Evolutionary conservation across 2,888 invertebrate species (phyloP), one percentile per base, ranked within the genome.

Genomic region (Tetragonula carbonaria): DNA sequence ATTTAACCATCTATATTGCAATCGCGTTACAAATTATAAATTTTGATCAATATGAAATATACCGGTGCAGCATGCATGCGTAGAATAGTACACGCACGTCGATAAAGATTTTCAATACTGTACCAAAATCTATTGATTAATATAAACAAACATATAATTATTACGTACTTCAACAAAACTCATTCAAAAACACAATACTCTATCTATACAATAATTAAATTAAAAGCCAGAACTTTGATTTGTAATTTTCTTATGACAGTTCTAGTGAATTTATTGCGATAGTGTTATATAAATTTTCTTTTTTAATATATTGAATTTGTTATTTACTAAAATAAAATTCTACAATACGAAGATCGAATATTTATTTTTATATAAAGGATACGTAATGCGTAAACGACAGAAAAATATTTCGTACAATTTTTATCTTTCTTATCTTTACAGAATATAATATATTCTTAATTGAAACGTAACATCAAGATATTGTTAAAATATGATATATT

Each of bases 41-140:
- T 59, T 74, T 71, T 74, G 18, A 74, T 82, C 82, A 80, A 80
- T 74, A 80, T 80, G 51, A 74, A 80, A 72, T 68, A 62, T 38
- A 18, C 11, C 65, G 55, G 14, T 72, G 65, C 55, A 65, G 65
- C 59, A 73, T 79, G 67, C 53, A 55, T 63, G 68, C 70, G 70
- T 80, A 63, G 6, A 50, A 21, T 62, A 55, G n/a, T 57, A 23
- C 13, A 70, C 8, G 57, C 23, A 78, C 16, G 33, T 78, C 23
- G 21, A 57, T 51, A 55, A 57, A 79, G 63, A 53, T 53, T 73
- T 65, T n/a, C 18, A 13, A 4, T 78, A 53, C 33, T 8, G n/a
- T 14, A 33, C 23, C 28, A 21, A 38, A 77, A 63, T 77, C 14
- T 21, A 21, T 62, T 45, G 18, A 63, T 53, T 70, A 13, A 59